phyloP scores from a whole-genome alignment of 92 coral and sea anemone species.

The Palythoa heliodiscus region DNA sequence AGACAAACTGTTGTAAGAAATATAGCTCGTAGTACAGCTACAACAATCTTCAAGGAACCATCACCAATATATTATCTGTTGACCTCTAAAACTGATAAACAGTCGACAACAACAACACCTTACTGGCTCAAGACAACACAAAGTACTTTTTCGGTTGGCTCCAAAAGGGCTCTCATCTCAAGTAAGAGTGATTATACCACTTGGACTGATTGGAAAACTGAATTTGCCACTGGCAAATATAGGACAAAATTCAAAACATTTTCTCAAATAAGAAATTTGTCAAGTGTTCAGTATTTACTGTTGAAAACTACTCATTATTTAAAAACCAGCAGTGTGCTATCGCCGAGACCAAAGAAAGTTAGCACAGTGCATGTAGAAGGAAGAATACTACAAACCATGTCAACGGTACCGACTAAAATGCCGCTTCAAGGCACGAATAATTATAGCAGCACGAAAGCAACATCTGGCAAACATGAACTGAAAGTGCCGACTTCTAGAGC shows the following conservation, averaged over 20 bases:
- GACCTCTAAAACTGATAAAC: not conserved
- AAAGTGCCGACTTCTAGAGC: constrained; percentile 11
- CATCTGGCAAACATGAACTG: not conserved
- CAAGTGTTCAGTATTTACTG: not conserved
- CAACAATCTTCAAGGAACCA: not conserved
- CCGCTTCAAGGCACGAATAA: not conserved
- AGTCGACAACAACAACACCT: not conserved
- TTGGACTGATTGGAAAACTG: not conserved
- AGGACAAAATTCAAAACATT: not conserved
- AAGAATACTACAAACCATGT: not conserved
- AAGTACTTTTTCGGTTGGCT: not conserved
- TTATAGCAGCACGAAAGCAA: not conserved
- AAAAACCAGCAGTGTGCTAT: not conserved
- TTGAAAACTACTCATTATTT: not conserved
- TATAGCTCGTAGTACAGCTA: not conserved
- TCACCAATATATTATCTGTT: not conserved
- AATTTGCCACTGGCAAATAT: not conserved
- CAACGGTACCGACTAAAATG: not conserved
- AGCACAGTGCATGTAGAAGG: not conserved
- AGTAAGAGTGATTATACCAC: not conserved
- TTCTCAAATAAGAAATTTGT: not conserved
- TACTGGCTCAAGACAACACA: not conserved
- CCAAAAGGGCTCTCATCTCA: not conserved
- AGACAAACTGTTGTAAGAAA: not conserved
- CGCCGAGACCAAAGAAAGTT: not conserved